These are phyloP conservation scores for Pelagia noctiluca DNA, from an alignment of 30 jellyfish, hydroid and myxozoan genomes.

Conservation along the genomic window DNA sequence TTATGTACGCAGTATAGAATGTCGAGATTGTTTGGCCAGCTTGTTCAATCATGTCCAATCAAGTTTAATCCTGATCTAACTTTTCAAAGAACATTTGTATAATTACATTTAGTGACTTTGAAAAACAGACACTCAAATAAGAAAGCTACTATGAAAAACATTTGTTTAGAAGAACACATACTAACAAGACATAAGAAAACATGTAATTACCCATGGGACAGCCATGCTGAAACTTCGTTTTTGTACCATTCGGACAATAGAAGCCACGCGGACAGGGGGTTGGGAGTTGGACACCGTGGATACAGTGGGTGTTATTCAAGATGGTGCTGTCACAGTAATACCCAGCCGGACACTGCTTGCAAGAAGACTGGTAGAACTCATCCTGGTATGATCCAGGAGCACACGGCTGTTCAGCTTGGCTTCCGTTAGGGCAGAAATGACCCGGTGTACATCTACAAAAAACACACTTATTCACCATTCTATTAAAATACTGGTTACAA, in stretches of 20 bases:
- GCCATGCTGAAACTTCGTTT: slow-evolving; percentile 73
- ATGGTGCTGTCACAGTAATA: slow-evolving; percentile 87
- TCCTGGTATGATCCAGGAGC: slow-evolving; percentile 88
- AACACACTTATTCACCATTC: no score
- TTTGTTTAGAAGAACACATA: no score
- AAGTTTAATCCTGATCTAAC: no score
- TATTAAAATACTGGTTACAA: no score
- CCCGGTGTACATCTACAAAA: slow-evolving; percentile 93
- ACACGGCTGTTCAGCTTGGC: slow-evolving; percentile 89
- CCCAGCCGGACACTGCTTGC: slow-evolving; percentile 88
- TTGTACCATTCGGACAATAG: slow-evolving; percentile 85
- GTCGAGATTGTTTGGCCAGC: no score
- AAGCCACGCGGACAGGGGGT: slow-evolving; percentile 87
- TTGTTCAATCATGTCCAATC: no score
- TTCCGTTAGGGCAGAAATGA: slow-evolving; percentile 88
- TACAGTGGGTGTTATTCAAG: slow-evolving; percentile 73
- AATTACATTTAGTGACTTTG: no score
- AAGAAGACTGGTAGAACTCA: slow-evolving; percentile 60
- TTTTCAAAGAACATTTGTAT: no score
- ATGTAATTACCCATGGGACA: slow-evolving; percentile 75
- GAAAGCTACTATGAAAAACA: no score
- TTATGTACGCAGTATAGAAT: no score
- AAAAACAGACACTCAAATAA: no score
- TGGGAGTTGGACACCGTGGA: slow-evolving; percentile 82
- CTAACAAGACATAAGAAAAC: not conserved